Percentiles rank a stretch among this genome's conserved stretches.
phyloP scores from a whole-genome alignment of 2,113 vertebrate genomes.

The Psammodynastes pulverulentus region DNA sequence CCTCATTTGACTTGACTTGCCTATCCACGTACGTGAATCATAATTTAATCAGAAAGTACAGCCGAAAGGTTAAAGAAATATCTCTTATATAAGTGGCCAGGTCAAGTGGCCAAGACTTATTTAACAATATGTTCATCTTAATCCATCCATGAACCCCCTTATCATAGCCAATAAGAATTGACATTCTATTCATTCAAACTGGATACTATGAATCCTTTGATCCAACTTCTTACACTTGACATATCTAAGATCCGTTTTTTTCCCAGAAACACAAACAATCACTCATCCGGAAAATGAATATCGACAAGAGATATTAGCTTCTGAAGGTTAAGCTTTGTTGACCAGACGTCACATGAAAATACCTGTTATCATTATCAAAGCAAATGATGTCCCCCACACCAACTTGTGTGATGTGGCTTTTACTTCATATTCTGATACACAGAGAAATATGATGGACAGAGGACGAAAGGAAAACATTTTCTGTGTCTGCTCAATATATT shows the following conservation, averaged over 20 bases:
- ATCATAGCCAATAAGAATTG: background rate
- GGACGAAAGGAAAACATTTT: background rate
- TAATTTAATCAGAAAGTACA: background rate
- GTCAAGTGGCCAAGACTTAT: background rate
- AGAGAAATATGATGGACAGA: background rate
- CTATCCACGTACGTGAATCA: background rate
- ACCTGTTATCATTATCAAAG: background rate
- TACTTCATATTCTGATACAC: background rate
- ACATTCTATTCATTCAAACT: background rate
- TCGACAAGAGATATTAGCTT: background rate
- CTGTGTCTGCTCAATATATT: background rate
- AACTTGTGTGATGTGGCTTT: background rate
- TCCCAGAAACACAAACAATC: background rate
- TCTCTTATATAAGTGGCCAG: background rate
- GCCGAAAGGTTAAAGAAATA: background rate
- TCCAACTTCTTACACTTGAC: background rate
- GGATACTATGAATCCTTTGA: background rate
- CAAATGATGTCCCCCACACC: background rate
- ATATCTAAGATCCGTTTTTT: background rate
- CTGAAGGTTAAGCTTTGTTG: background rate
- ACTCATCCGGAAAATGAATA: background rate
- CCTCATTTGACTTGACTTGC: background rate
- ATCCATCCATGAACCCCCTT: background rate
- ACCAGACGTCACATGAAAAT: background rate
- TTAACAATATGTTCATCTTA: background rate